Percentiles rank a stretch among this genome's conserved stretches.
phyloP scores from a whole-genome alignment of 1,140 invertebrate genomes.

The Calephelis virginiensis region DNA sequence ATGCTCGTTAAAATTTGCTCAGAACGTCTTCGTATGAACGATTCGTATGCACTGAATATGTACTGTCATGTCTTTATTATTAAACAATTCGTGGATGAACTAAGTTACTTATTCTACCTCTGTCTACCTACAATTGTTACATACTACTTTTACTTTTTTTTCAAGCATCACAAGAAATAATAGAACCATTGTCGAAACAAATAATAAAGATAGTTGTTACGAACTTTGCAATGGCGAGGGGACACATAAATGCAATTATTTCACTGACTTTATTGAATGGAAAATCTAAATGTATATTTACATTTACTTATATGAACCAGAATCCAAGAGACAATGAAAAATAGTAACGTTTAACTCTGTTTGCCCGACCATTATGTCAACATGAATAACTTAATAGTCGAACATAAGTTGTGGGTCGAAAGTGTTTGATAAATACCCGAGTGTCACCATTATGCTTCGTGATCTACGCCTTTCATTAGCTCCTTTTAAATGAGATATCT shows the following conservation, averaged over 20 bases:
- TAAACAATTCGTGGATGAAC: no score
- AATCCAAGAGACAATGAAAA: slow-evolving; percentile 43
- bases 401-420: slow-evolving; percentile 69
- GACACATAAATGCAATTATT: neutral
- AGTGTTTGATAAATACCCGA: slow-evolving; percentile 67
- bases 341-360: slow-evolving; percentile 62
- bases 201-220: no score
- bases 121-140: no score
- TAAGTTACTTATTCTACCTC: no score
- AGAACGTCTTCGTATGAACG: no score
- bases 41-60: no score
- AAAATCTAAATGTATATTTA: neutral
- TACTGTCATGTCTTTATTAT: no score
- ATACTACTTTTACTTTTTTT: no score
- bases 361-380: slow-evolving; percentile 72
- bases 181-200: no score
- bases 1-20: no score
- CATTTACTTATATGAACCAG: slow-evolving; percentile 20
- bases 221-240: no score
- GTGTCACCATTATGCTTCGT: slow-evolving; percentile 69
- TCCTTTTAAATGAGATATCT: slow-evolving; percentile 71
- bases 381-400: slow-evolving; percentile 66
- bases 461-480: slow-evolving; percentile 72
- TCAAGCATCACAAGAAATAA: no score
- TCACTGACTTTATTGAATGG: slow-evolving; percentile 1